phyloP scores from a whole-genome alignment of 2,113 vertebrate genomes.

The Eudyptes chrysolophus region DNA sequence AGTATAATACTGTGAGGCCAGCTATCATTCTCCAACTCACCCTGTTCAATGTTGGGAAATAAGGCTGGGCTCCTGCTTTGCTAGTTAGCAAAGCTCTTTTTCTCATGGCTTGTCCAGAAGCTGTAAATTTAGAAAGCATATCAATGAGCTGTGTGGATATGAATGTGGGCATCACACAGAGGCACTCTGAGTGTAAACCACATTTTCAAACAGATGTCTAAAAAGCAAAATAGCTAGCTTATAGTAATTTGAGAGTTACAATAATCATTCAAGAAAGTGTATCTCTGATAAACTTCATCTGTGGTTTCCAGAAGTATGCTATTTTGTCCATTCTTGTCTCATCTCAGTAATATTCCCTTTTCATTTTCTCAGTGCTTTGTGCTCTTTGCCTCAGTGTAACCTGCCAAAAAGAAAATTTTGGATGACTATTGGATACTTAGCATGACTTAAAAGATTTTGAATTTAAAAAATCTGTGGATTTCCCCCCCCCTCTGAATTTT shows the following conservation, averaged over 20 bases:
- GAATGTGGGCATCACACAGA: not conserved
- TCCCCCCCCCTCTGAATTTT: not conserved
- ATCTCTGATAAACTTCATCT: not conserved
- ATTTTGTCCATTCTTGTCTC: not conserved
- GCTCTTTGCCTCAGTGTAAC: not conserved
- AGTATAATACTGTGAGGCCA: not conserved
- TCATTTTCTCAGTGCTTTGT: not conserved
- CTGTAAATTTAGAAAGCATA: not conserved
- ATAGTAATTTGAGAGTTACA: not conserved
- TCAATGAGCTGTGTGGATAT: not conserved
- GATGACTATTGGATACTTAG: not conserved
- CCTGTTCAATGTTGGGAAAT: not conserved
- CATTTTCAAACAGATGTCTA: not conserved
- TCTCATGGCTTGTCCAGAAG: not conserved
- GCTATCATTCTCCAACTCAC: not conserved
- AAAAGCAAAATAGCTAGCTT: not conserved
- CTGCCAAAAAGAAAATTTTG: not conserved
- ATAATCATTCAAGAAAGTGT: not conserved
- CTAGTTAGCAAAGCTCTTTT: not conserved
- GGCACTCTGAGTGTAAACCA: not conserved
- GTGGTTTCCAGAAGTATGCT: not conserved
- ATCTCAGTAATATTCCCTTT: not conserved
- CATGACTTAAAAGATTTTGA: not conserved
- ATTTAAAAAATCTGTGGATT: not conserved
- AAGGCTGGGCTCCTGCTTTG: not conserved